Conservation (phyloP, 2,888 invertebrate genomes). For the Agriotes lineatus region DNA sequence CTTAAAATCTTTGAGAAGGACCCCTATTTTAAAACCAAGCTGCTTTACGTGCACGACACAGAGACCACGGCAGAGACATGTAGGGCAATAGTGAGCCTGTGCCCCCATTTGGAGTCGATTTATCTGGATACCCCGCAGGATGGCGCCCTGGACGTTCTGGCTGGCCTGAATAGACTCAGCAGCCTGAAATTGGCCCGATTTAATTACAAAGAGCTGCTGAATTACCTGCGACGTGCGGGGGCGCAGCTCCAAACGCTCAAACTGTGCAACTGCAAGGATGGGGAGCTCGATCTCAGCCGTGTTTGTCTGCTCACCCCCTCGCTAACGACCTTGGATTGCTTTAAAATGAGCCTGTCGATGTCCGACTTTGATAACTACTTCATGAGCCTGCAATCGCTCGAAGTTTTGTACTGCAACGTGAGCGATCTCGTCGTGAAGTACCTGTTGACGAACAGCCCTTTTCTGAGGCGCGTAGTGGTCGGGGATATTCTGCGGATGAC, state of each 20-base stretch:
- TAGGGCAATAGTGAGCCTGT: conserved; percentile 72
- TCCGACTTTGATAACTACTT: conserved; percentile 71
- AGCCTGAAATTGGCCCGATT: conserved; percentile 75
- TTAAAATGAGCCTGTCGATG: conserved; percentile 74
- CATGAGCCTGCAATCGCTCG: conserved; percentile 73
- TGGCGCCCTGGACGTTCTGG: conserved; percentile 69
- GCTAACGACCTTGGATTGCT: conserved; percentile 74
- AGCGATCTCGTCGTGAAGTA: conserved; percentile 71
- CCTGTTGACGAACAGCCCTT: conserved; percentile 72
- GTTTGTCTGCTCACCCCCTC: conserved; percentile 64
- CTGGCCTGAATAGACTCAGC: conserved; percentile 67
- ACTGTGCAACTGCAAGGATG: conserved; percentile 57
- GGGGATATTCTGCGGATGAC: conserved; percentile 76
- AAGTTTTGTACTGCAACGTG: conserved; percentile 76
- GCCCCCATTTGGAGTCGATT: conserved; percentile 74
- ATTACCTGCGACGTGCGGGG: conserved; percentile 68
- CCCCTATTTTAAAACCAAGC: conserved; percentile 72
- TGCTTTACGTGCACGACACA: conserved; percentile 77
- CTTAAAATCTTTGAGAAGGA: conserved; percentile 70
- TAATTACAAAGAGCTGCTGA: conserved; percentile 72
- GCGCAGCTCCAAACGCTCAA: conserved; percentile 56
- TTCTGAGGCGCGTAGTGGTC: conserved; percentile 73
- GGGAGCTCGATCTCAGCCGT: conserved; percentile 57
- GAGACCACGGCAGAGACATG: conserved; percentile 72
- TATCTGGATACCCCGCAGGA: conserved; percentile 75